These are phyloP conservation scores for Sapajus apella DNA, from an alignment of 2,113 vertebrate genomes.

Conservation along the genomic window DNA sequence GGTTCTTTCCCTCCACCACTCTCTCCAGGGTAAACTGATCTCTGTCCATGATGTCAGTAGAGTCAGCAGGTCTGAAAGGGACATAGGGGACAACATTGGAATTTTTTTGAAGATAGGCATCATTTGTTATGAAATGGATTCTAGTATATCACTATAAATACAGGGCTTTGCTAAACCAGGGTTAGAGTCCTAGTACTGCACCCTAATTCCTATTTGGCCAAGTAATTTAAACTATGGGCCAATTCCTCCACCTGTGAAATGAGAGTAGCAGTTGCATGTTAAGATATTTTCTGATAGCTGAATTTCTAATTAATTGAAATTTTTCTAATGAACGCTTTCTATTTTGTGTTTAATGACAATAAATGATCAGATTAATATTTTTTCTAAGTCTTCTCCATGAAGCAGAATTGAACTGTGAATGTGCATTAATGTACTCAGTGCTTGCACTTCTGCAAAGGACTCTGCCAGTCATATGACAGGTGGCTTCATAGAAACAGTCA, in stretches of 20 bases:
- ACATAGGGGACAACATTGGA: neutral
- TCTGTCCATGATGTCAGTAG: neutral
- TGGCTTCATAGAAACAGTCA: neutral
- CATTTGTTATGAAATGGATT: neutral
- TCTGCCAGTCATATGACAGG: accelerated
- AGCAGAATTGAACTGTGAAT: neutral
- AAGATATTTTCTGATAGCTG: neutral
- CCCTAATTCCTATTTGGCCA: neutral
- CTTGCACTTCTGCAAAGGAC: no score
- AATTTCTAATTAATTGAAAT: neutral
- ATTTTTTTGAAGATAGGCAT: neutral
- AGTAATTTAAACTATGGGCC: neutral
- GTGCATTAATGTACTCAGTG: accelerated
- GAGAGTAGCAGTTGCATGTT: neutral
- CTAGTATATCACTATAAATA: neutral
- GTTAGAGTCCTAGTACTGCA: neutral
- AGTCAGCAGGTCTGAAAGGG: neutral
- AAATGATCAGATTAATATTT: neutral
- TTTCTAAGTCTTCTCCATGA: neutral
- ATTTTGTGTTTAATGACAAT: neutral
- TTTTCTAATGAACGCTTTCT: neutral
- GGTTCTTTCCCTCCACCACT: neutral
- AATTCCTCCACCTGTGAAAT: neutral
- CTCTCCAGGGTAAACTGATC: neutral
- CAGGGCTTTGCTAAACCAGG: neutral